Evolutionary conservation across 1,140 invertebrate species (phyloP).

Genomic region (Zophobas morio): DNA sequence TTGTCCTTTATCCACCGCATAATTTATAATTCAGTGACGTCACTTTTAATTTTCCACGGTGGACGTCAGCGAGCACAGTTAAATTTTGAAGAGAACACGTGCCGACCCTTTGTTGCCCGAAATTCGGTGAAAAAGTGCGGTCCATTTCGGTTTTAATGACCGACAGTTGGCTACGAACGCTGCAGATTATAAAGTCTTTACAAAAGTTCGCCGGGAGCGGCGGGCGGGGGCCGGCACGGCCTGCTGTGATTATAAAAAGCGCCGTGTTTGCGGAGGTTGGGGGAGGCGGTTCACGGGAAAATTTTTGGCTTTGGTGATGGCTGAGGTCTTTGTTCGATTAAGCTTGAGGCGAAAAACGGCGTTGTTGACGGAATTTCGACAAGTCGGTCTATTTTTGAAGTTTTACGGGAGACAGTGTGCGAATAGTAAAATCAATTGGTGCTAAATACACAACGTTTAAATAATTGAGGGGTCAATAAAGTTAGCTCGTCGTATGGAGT

Average conservation of each 20-base stretch:
- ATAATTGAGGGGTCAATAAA: no score
- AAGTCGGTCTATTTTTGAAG: no score
- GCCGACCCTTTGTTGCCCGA: conserved; percentile 44
- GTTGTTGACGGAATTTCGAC: no score
- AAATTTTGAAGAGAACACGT: conserved; percentile 40
- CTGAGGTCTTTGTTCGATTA: no score
- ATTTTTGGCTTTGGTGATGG: no score
- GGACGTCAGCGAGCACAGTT: conserved; percentile 25
- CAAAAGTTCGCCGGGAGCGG: conserved; percentile 29
- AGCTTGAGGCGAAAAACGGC: no score
- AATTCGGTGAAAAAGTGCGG: conserved; percentile 36
- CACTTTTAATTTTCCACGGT: conserved; percentile 35
- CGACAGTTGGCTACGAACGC: conserved; percentile 34
- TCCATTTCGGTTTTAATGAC: conserved; percentile 41
- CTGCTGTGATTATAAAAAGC: no score
- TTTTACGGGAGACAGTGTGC: no score
- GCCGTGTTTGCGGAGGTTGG: no score
- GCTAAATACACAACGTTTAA: no score
- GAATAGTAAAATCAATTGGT: no score
- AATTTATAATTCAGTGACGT: conserved; percentile 37
- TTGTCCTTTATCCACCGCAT: conserved; percentile 49
- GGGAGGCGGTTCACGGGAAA: background rate
- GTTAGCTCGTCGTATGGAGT: no score
- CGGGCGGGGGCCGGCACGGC: background rate
- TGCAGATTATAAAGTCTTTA: conserved; percentile 42